Evolutionary conservation across 2,888 invertebrate genomes (phyloP).

Genomic region (Drosophila bunnanda): DNA sequence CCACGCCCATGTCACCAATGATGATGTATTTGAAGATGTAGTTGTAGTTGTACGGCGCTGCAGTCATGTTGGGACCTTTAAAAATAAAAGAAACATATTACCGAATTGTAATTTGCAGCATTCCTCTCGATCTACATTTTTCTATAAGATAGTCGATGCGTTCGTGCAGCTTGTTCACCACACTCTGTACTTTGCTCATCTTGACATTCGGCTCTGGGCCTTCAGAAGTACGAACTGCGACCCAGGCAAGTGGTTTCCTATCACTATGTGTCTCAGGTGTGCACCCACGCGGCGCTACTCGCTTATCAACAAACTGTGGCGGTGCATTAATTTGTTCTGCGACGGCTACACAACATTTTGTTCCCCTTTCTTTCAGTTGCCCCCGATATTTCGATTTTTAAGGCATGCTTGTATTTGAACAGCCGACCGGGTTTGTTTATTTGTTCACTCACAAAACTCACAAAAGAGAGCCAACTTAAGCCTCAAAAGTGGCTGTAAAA

Average conservation of each 20-base stretch:
- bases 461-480: conserved; percentile 16
- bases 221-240: conserved; percentile 38
- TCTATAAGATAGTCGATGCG: conserved; percentile 69
- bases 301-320: conserved; percentile 67
- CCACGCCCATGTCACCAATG: conserved; percentile 99
- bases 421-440: conserved; percentile 62
- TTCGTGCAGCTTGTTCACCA: conserved; percentile 74
- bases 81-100: not conserved
- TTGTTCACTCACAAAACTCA: conserved; percentile 30
- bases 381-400: conserved; percentile 43
- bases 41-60: conserved; percentile 99
- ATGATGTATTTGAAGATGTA: conserved; percentile 99
- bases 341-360: conserved; percentile 42
- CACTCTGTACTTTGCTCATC: conserved; percentile 58
- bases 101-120: not conserved
- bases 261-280: conserved; percentile 13
- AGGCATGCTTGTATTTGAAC: conserved; percentile 63
- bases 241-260: conserved; percentile 16
- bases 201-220: conserved; percentile 22
- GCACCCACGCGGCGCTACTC: conserved; percentile 4
- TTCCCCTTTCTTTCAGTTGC: conserved; percentile 36
- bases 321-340: conserved; percentile 73
- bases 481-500: conserved; percentile 35
- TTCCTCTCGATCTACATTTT: conserved; percentile 59
- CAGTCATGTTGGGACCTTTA: conserved; percentile 89